Conservation (phyloP, 1,140 invertebrate genomes). For the Hylyphantes graminicola region DNA sequence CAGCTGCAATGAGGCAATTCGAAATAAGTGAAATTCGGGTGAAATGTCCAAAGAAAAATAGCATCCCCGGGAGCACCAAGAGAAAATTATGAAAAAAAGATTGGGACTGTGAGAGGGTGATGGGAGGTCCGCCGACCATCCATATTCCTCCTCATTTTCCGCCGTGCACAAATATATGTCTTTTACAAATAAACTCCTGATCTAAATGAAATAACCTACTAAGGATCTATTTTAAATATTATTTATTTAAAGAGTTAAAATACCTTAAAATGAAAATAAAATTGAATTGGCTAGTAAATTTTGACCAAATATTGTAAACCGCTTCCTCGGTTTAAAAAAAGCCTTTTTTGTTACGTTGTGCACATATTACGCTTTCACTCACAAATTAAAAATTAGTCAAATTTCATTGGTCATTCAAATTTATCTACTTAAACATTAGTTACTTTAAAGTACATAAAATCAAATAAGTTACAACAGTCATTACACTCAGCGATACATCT, state of each 20-base stretch:
- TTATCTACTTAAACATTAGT: no score
- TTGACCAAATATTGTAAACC: no score
- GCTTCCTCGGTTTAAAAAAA: no score
- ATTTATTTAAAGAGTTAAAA: no score
- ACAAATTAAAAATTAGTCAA: not conserved
- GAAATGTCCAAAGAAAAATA: slow-evolving; percentile 12
- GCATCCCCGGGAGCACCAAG: not conserved
- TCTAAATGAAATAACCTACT: no score
- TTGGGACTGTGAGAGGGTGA: not conserved
- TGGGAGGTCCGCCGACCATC: slow-evolving; percentile 3
- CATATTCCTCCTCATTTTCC: slow-evolving; percentile 26
- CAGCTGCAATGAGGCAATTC: slow-evolving; percentile 10
- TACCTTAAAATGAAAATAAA: no score
- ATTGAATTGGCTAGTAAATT: no score
- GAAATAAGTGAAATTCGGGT: slow-evolving; percentile 34
- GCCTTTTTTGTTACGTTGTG: no score
- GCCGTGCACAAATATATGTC: slow-evolving; percentile 4
- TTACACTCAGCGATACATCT: slow-evolving; percentile 11
- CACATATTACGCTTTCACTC: no score
- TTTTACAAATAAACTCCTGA: slow-evolving; percentile 31
- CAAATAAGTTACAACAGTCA: not conserved
- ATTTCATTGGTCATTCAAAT: not conserved
- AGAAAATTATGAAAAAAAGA: not conserved
- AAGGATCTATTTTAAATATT: no score
- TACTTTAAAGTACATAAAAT: not conserved